Evolutionary conservation across 2,797 vertebrate genomes (phyloP).

Genomic region (Poeciliopsis paucimaculata): DNA sequence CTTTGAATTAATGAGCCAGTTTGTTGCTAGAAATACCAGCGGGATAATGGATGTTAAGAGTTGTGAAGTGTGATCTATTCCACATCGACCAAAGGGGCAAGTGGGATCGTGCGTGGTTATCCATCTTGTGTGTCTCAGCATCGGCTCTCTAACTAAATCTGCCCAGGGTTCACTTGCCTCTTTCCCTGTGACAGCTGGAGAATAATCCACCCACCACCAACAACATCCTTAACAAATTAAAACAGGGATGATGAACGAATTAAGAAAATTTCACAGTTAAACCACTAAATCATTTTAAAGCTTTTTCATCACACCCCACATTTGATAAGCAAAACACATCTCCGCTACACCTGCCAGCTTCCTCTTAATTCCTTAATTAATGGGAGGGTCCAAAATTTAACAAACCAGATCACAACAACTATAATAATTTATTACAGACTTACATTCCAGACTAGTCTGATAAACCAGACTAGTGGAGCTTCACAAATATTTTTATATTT

Average conservation of each 20-base stretch:
- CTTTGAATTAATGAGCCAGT: conserved; percentile 24
- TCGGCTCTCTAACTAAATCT: neutral
- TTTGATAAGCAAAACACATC: too few species aligned
- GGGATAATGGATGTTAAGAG: conserved; percentile 25
- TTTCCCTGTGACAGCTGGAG: neutral
- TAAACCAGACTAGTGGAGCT: neutral
- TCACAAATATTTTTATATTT: neutral
- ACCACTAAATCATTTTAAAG: neutral
- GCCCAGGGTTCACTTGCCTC: neutral
- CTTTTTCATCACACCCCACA: too few species aligned
- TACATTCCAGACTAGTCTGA: too few species aligned
- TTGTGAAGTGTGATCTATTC: conserved; percentile 10
- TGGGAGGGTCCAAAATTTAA: too few species aligned
- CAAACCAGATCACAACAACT: too few species aligned
- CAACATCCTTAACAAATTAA: neutral
- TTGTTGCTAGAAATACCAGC: conserved; percentile 24
- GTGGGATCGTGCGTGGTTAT: neutral
- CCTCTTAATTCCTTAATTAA: too few species aligned
- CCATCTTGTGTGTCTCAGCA: neutral
- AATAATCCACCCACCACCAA: neutral
- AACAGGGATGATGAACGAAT: neutral
- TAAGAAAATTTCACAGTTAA: neutral
- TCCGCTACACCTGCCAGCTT: too few species aligned
- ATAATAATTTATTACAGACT: too few species aligned
- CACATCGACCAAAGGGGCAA: conserved; percentile 1